Conservation (phyloP, 2,888 invertebrate species). For the Tiphia femorata region DNA sequence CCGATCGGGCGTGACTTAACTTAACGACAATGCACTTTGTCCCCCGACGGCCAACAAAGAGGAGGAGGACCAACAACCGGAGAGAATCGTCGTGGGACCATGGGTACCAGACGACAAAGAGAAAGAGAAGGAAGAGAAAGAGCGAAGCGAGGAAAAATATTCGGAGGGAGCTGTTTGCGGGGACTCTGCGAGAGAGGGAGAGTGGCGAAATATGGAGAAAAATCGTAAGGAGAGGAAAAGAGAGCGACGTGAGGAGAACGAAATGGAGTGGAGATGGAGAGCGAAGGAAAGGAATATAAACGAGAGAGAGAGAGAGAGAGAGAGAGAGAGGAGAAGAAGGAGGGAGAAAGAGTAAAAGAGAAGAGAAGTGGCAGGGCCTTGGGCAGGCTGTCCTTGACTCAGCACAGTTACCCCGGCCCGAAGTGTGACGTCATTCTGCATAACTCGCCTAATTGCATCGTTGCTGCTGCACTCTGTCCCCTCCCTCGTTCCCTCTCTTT, state of each 20-base stretch:
- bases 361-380: constrained; percentile 61
- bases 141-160: constrained; percentile 13
- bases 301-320: constrained; percentile 12
- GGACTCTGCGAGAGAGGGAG: constrained; percentile 4
- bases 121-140: not conserved
- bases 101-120: not conserved
- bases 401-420: constrained; percentile 68
- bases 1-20: constrained; percentile 32
- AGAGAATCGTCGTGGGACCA: not conserved
- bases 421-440: constrained; percentile 68
- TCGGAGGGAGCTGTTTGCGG: constrained; percentile 4
- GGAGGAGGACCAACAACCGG: constrained; percentile 6
- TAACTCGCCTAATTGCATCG: constrained; percentile 69
- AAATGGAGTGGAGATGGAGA: constrained; percentile 34
- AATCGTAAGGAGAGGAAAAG: constrained; percentile 5
- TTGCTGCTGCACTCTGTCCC: constrained; percentile 45
- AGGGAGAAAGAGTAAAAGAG: constrained; percentile 26
- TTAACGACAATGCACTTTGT: constrained; percentile 33
- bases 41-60: constrained; percentile 25
- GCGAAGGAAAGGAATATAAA: not conserved
- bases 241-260: constrained; percentile 22
- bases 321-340: constrained; percentile 7
- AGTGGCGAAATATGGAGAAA: constrained; percentile 16
- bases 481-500: constrained; percentile 9
- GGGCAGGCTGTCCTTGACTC: constrained; percentile 68